phyloP scores from a whole-genome alignment of 2,113 vertebrate species.

The Circaetus cinerascens region DNA sequence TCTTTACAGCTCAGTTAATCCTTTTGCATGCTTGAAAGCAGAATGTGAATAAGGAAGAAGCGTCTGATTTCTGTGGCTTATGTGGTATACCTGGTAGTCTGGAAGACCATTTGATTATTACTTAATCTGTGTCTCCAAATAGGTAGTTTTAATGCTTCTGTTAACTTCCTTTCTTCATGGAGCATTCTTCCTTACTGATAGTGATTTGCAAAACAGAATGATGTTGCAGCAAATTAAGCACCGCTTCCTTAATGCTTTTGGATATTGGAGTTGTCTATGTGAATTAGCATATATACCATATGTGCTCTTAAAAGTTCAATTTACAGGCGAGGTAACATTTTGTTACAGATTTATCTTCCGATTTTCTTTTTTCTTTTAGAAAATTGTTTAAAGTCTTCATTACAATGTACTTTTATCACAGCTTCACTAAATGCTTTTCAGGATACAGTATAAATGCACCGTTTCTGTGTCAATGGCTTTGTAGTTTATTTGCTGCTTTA shows the following conservation, averaged over 20 bases:
- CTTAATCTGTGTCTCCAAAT: background rate
- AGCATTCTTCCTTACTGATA: background rate
- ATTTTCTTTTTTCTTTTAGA: background rate
- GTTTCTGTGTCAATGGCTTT: background rate
- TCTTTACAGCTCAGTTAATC: background rate
- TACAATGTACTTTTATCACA: background rate
- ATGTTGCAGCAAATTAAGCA: background rate
- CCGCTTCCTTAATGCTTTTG: background rate
- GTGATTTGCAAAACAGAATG: background rate
- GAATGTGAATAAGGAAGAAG: background rate
- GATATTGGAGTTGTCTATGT: background rate
- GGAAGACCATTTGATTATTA: background rate
- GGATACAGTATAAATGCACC: background rate
- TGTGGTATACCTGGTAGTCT: background rate
- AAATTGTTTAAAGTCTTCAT: background rate
- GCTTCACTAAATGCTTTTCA: background rate
- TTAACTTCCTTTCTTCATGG: background rate
- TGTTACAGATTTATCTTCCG: background rate
- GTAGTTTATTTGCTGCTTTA: background rate
- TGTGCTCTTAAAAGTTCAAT: background rate
- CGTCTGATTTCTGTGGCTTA: background rate
- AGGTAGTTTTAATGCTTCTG: background rate
- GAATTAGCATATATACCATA: background rate
- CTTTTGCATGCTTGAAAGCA: background rate
- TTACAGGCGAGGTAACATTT: background rate